phyloP scores from a whole-genome alignment of 92 coral and sea anemone species.

The Porites rus region DNA sequence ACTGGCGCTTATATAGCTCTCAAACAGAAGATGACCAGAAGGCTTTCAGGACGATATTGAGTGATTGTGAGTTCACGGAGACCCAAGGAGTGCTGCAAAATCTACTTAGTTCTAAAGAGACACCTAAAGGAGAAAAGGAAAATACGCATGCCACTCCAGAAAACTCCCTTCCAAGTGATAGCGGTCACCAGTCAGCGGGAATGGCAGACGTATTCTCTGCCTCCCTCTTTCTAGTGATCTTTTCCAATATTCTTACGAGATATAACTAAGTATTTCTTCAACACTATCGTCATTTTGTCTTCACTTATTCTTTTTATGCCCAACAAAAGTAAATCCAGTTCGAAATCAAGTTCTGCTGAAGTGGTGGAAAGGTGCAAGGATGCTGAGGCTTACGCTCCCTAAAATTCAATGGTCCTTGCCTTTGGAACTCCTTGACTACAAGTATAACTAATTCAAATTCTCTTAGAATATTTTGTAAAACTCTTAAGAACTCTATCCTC shows the following conservation, averaged over 20 bases:
- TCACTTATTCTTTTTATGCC: not conserved
- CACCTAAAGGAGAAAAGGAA: not conserved
- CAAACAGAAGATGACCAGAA: not conserved
- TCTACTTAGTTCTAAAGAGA: not conserved
- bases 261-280: not conserved
- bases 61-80: not conserved
- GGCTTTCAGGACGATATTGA: not conserved
- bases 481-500: too few species aligned
- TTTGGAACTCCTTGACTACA: too few species aligned
- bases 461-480: too few species aligned
- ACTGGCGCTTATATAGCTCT: not conserved
- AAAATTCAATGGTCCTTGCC: too few species aligned
- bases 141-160: not conserved
- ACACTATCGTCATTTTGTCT: slow-evolving; percentile 10
- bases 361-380: too few species aligned
- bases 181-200: slow-evolving; percentile 17
- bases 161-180: not conserved
- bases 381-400: too few species aligned
- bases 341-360: too few species aligned
- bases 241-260: not conserved
- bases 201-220: slow-evolving; percentile 14
- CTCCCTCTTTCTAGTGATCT: slow-evolving; percentile 1
- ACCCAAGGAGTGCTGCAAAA: not conserved
- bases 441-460: too few species aligned
- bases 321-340: too few species aligned